These are phyloP conservation scores for Plagodis dolabraria DNA, from an alignment of 2,888 invertebrate genomes.

Conservation along the genomic window DNA sequence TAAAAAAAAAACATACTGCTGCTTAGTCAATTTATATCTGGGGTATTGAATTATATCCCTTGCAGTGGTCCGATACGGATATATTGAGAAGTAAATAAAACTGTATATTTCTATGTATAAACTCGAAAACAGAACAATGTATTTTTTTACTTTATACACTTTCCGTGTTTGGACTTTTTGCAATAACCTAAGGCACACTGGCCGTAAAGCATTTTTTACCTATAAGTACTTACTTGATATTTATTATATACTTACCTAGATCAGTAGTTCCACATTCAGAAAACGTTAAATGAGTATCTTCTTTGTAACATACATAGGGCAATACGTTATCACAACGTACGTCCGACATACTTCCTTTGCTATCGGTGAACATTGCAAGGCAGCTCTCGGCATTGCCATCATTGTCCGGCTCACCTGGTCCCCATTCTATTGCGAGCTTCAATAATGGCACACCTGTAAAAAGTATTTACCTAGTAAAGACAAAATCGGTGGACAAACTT, in stretches of 20 bases:
- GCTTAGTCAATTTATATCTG: too few relatives aligned
- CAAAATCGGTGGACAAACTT: neutral
- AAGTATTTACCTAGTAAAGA: too few relatives aligned
- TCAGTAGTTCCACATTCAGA: conserved; percentile 39
- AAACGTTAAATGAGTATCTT: neutral
- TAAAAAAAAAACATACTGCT: too few relatives aligned
- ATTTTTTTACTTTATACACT: too few relatives aligned
- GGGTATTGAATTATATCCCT: too few relatives aligned
- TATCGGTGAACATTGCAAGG: conserved; percentile 30
- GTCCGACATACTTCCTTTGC: conserved; percentile 40
- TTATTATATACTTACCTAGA: conserved; percentile 8
- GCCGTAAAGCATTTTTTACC: too few relatives aligned
- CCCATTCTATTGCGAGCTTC: conserved; percentile 45
- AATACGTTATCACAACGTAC: conserved; percentile 37
- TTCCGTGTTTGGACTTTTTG: too few relatives aligned
- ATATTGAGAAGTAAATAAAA: too few relatives aligned
- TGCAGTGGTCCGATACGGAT: too few relatives aligned
- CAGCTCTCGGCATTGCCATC: conserved; percentile 31
- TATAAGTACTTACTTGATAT: neutral
- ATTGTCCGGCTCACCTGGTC: conserved; percentile 46
- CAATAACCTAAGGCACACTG: too few relatives aligned
- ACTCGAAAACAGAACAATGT: too few relatives aligned
- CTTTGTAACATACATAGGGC: conserved; percentile 42
- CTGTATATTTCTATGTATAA: too few relatives aligned
- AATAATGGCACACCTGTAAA: conserved; percentile 41